Base-by-base conservation (phyloP, 2,113 vertebrate genomes). In the Asarcornis scutulata region DNA sequence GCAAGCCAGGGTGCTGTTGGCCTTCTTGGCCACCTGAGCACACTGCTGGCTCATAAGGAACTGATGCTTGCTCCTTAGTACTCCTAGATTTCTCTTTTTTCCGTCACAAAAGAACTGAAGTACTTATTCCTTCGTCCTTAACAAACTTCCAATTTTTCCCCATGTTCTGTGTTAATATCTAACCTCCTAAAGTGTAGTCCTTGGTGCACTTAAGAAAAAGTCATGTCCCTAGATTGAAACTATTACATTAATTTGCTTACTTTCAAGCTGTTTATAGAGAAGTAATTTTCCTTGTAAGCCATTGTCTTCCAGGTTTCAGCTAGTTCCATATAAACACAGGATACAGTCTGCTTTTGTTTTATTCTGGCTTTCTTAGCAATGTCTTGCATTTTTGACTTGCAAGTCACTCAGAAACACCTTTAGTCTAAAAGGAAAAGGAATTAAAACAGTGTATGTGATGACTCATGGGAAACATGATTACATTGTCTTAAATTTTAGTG, bases 241-340 rank as follows among this genome's bases (percentile, higher is more conserved):
- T 15, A 17, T 67, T 81, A 81, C 60, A 63, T 58, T 69, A 69
- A 96, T 82, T 60, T 72, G 12, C 60, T 93, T 97, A 98, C 98
- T 98, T 94, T 95, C 59, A 69, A 98, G 98, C 75, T 76, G 98
- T 97, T 99, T 98, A 96, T 98, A 99, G 83, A 98, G 80, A 98
- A 97, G 91, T 97, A 97, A 21, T 95, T 98, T 80, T 98, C 95
- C 38, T 97, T 98, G 91, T 98, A 99, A 13, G 89, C 20, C 23
- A 97, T 62, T 17, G 98, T 98, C 96, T 98, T 99, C 98, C 98
- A 99, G 62, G 73, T 98, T 85, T 95, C 97, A 71, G 98, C 97
- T 23, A 94, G 48, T 42, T 99, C 98, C 52, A 98, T 89, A 64
- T 98, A 98, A 87, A 98, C 98, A 91, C 98, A 99, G 4, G 86